Evolutionary conservation across 2,888 invertebrate genomes (phyloP).

Genomic region (Tetrapedia diversipes): DNA sequence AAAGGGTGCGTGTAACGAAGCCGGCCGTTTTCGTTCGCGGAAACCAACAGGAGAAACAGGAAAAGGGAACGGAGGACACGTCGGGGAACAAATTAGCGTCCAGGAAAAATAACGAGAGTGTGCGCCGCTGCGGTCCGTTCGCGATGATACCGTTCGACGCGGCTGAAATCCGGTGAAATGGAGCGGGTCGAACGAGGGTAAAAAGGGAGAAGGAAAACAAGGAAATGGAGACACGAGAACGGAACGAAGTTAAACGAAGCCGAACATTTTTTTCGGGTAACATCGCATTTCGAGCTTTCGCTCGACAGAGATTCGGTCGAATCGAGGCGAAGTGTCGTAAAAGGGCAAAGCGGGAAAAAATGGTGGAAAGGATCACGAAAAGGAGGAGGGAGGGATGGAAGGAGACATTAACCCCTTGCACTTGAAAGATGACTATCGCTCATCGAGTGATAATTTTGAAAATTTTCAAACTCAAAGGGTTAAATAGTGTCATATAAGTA

Average conservation of each 20-base stretch:
- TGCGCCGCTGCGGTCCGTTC: background rate
- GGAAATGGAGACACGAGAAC: constrained; percentile 17
- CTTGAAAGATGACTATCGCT: too few relatives aligned
- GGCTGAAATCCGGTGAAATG: constrained; percentile 1
- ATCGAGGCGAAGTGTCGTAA: constrained; percentile 4
- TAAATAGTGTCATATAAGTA: too few relatives aligned
- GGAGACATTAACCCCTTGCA: too few relatives aligned
- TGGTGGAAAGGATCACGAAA: background rate
- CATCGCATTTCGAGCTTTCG: constrained; percentile 3
- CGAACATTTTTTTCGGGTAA: constrained; percentile 48
- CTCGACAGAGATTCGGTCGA: constrained; percentile 42
- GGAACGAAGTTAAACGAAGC: constrained; percentile 23
- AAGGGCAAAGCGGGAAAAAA: background rate
- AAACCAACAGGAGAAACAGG: background rate
- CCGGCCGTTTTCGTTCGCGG: background rate
- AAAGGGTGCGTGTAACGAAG: background rate
- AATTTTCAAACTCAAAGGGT: too few relatives aligned
- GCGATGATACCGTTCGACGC: background rate
- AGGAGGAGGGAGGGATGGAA: background rate
- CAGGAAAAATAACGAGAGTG: constrained; percentile 1
- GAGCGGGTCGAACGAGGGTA: constrained; percentile 16
- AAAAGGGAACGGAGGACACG: background rate
- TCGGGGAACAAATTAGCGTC: constrained; percentile 5
- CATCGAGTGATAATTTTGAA: too few relatives aligned
- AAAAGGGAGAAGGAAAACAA: too few relatives aligned